These are phyloP conservation scores for Amphilophus citrinellus DNA, from an alignment of 2,113 vertebrate genomes.

Conservation along the genomic window DNA sequence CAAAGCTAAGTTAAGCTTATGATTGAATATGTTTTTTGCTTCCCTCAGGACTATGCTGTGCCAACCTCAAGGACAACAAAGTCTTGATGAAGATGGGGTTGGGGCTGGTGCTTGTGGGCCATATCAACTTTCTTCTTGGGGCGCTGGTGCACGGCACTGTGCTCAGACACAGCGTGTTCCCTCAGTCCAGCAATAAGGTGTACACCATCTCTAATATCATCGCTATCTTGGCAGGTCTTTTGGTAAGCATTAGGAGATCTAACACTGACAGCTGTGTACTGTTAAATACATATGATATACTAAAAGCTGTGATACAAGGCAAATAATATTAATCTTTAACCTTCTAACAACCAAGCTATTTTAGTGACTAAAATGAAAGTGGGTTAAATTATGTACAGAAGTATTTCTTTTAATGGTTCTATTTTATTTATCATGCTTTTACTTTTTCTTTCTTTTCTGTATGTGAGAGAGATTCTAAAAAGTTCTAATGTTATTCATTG, in stretches of 20 bases:
- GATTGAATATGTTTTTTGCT: not conserved
- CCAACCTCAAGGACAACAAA: slow-evolving; percentile 81
- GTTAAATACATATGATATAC: not conserved
- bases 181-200: slow-evolving; percentile 73
- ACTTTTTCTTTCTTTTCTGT: no score
- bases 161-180: slow-evolving; percentile 81
- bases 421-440: not conserved
- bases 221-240: slow-evolving; percentile 82
- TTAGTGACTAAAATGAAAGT: not conserved
- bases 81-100: slow-evolving; percentile 93
- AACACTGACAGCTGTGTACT: rapidly evolving
- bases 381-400: not conserved
- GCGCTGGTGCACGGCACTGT: slow-evolving; percentile 87
- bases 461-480: no score
- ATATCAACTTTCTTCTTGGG: slow-evolving; percentile 87
- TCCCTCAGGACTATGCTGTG: slow-evolving; percentile 74
- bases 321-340: not conserved
- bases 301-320: not conserved
- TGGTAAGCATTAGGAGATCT: slow-evolving; percentile 78
- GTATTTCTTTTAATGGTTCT: not conserved
- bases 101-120: slow-evolving; percentile 89
- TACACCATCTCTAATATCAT: slow-evolving; percentile 86
- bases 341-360: not conserved
- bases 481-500: no score
- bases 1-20: not conserved